Conservation (phyloP, 2,888 invertebrate species). For the Orgyia antiqua region DNA sequence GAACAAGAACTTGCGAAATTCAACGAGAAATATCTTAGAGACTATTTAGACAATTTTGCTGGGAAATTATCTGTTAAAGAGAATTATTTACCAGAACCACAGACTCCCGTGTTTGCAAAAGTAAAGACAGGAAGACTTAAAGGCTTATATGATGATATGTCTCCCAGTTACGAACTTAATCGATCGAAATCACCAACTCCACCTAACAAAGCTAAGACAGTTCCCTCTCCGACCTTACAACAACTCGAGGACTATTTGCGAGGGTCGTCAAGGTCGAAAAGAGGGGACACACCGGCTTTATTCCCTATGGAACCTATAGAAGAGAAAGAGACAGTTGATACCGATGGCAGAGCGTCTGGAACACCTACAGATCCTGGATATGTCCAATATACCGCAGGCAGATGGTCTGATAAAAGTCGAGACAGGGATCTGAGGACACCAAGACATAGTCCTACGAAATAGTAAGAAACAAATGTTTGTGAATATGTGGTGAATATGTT, state of each 20-base stretch:
- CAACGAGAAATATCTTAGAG: conserved; percentile 62
- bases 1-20: conserved; percentile 67
- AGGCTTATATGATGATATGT: conserved; percentile 56
- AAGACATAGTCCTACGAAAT: conserved; percentile 69
- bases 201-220: conserved; percentile 44
- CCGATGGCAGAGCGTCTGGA: conserved; percentile 74
- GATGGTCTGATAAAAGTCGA: conserved; percentile 76
- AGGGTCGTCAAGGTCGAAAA: conserved; percentile 46
- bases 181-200: conserved; percentile 52
- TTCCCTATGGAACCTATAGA: conserved; percentile 77
- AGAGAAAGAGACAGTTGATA: conserved; percentile 53
- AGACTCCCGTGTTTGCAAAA: conserved; percentile 69
- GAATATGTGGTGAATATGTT: conserved; percentile 9
- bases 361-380: conserved; percentile 85
- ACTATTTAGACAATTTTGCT: conserved; percentile 58
- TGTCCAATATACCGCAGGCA: conserved; percentile 84
- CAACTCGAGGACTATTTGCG: conserved; percentile 70
- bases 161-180: conserved; percentile 54
- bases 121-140: conserved; percentile 59
- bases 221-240: conserved; percentile 64
- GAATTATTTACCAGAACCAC: conserved; percentile 65
- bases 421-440: conserved; percentile 78
- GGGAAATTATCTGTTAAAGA: conserved; percentile 58
- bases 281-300: conserved; percentile 61
- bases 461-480: conserved; percentile 18